Percentiles rank a stretch among this genome's conserved stretches.
Evolutionary conservation across 2,888 invertebrate species (phyloP).

Genomic region (Sipunculus nudus): DNA sequence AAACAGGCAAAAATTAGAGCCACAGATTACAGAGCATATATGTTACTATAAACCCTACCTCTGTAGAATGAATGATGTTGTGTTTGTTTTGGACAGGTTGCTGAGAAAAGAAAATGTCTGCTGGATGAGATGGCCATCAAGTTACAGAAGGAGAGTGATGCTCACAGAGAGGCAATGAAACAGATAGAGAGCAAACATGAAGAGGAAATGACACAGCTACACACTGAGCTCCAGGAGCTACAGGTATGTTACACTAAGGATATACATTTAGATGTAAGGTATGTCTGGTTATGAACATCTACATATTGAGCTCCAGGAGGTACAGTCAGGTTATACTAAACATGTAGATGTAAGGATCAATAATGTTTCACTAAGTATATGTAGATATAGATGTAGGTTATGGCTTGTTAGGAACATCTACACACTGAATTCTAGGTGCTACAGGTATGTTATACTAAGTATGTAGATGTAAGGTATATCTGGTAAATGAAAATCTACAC

Average conservation of each 20-base stretch:
- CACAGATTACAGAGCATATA: too few relatives aligned
- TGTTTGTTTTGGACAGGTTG: constrained; percentile 57
- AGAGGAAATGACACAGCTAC: constrained; percentile 49
- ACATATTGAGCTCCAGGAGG: background rate
- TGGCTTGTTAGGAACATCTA: too few relatives aligned
- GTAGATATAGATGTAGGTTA: too few relatives aligned
- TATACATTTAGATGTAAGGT: too few relatives aligned
- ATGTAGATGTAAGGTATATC: too few relatives aligned
- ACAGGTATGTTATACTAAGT: constrained; percentile 4
- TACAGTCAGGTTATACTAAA: background rate
- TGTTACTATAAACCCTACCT: too few relatives aligned
- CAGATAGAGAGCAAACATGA: constrained; percentile 51
- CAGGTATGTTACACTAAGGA: constrained; percentile 3
- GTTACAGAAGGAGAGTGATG: constrained; percentile 64
- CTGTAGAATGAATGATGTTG: too few relatives aligned
- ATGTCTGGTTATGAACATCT: background rate
- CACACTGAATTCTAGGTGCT: constrained; percentile 47
- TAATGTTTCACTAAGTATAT: too few relatives aligned
- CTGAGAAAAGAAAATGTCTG: constrained; percentile 67
- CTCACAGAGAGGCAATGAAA: constrained; percentile 57
- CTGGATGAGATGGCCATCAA: constrained; percentile 68
- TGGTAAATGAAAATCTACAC: too few relatives aligned
- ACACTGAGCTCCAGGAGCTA: constrained; percentile 47
- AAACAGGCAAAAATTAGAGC: too few relatives aligned
- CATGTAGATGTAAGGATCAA: too few relatives aligned